Conservation (phyloP, 2,888 invertebrate genomes). For the Mythimna pallens region DNA sequence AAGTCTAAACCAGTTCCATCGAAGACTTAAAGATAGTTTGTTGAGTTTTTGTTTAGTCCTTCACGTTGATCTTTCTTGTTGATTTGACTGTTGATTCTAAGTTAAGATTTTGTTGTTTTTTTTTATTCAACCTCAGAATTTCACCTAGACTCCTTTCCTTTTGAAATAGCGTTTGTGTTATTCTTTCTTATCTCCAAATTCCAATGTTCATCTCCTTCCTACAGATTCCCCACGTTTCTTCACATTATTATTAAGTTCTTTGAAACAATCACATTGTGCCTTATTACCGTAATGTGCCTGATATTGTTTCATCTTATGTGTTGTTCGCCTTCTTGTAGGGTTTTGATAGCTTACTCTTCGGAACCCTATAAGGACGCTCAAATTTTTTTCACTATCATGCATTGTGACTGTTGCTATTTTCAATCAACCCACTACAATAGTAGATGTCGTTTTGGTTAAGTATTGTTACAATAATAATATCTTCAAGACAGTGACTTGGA, state of each 20-base stretch:
- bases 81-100: slow-evolving; percentile 45
- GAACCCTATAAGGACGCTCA: slow-evolving; percentile 73
- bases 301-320: slow-evolving; percentile 70
- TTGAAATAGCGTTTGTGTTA: background rate
- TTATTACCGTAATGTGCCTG: slow-evolving; percentile 83
- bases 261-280: slow-evolving; percentile 83
- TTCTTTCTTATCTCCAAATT: background rate
- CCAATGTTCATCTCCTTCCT: slow-evolving; percentile 22
- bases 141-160: background rate
- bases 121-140: background rate
- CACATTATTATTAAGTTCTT: slow-evolving; percentile 25
- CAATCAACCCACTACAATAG: background rate
- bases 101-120: slow-evolving; percentile 53
- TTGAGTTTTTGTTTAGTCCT: slow-evolving; percentile 41
- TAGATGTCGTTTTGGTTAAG: background rate
- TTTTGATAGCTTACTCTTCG: slow-evolving; percentile 66
- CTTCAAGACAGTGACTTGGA: background rate
- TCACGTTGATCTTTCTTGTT: slow-evolving; percentile 35
- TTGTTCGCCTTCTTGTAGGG: slow-evolving; percentile 73
- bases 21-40: slow-evolving; percentile 1
- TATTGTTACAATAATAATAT: slow-evolving; percentile 43
- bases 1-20: background rate
- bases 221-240: slow-evolving; percentile 28
- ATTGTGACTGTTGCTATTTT: slow-evolving; percentile 20
- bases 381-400: slow-evolving; percentile 43